Percentiles rank a stretch among this genome's conserved stretches.
Evolutionary conservation across 1,140 invertebrate species (phyloP).

Genomic region (Macrostomum lignano): DNA sequence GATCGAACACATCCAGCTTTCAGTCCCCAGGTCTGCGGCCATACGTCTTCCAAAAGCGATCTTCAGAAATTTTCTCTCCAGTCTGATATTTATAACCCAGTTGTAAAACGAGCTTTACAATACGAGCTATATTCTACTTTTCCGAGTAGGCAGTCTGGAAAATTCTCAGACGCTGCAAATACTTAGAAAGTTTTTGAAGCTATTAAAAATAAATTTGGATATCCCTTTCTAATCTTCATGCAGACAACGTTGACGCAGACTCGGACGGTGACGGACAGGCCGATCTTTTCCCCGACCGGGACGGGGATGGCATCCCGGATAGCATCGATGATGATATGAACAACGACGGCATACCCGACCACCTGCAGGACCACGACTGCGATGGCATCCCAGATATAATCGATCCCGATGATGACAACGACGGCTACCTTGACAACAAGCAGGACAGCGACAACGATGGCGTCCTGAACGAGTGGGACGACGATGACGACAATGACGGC

Average conservation of each 20-base stretch:
- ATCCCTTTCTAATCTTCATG: too few species aligned
- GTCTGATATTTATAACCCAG: too few species aligned
- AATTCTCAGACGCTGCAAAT: too few species aligned
- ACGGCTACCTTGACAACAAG: slow-evolving; percentile 4
- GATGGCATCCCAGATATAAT: slow-evolving; percentile 12
- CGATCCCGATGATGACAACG: slow-evolving; percentile 7
- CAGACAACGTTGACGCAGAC: slow-evolving; percentile 1
- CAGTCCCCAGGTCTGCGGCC: too few species aligned
- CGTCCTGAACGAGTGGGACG: slow-evolving; percentile 6
- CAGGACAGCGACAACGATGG: slow-evolving; percentile 7
- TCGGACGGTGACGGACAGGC: slow-evolving; percentile 4
- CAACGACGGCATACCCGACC: slow-evolving; percentile 6
- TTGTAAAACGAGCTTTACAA: too few species aligned
- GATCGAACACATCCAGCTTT: too few species aligned
- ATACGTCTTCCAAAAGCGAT: too few species aligned
- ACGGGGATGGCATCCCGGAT: slow-evolving; percentile 6
- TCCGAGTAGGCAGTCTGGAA: too few species aligned
- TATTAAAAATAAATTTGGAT: too few species aligned
- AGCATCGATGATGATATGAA: slow-evolving; percentile 7
- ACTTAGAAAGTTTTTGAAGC: too few species aligned
- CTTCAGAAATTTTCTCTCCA: too few species aligned
- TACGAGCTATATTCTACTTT: too few species aligned
- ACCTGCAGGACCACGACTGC: slow-evolving; percentile 8
- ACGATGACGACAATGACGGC: slow-evolving; percentile 7
- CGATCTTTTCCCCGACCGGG: slow-evolving; percentile 4